Percentiles rank a stretch among this genome's conserved stretches.
phyloP scores from a whole-genome alignment of 2,888 invertebrate species.

The Stenodera caucasica region DNA sequence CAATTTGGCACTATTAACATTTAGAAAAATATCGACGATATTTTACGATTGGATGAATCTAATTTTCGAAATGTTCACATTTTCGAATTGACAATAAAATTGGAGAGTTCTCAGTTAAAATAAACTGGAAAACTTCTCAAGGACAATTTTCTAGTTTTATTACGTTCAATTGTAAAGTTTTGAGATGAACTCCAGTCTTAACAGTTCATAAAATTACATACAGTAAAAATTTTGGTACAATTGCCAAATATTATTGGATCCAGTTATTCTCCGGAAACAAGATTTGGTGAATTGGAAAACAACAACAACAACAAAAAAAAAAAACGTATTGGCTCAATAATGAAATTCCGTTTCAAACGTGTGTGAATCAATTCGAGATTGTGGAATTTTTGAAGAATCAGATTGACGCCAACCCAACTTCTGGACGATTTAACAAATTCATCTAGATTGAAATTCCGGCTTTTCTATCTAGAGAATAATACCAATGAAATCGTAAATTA shows the following conservation, averaged over 20 bases:
- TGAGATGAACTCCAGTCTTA: not conserved
- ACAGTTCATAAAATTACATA: too few species aligned
- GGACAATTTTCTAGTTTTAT: slow-evolving; percentile 1
- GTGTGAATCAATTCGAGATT: not conserved
- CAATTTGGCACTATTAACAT: too few species aligned
- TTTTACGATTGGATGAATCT: not conserved
- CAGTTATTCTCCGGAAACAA: too few species aligned
- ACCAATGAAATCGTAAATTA: slow-evolving; percentile 10
- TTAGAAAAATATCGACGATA: too few species aligned
- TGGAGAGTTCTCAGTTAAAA: not conserved
- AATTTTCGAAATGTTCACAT: not conserved
- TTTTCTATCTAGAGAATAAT: not conserved
- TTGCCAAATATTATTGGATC: too few species aligned
- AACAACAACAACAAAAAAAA: too few species aligned
- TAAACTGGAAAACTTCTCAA: not conserved
- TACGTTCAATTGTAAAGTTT: not conserved
- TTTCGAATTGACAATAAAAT: not conserved
- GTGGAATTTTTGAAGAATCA: not conserved
- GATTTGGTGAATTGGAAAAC: too few species aligned
- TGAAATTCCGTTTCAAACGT: too few species aligned
- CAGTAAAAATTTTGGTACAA: too few species aligned
- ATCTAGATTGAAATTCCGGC: slow-evolving; percentile 9
- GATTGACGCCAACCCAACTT: not conserved
- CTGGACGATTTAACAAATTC: slow-evolving; percentile 3
- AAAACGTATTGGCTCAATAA: too few species aligned